phyloP scores from a whole-genome alignment of 2,888 invertebrate genomes.

The Pseudococcus viburni region DNA sequence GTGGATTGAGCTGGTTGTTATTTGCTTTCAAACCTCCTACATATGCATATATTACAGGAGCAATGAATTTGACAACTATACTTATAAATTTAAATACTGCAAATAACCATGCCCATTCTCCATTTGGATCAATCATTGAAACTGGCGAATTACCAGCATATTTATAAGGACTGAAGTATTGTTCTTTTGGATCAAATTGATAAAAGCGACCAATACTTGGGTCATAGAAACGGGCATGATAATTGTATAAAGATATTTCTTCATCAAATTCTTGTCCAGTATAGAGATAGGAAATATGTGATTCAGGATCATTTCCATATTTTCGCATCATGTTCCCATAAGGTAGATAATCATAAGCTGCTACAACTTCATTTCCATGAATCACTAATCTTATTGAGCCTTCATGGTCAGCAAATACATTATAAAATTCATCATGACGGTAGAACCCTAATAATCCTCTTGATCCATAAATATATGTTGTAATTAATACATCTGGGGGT shows the following conservation, averaged over 20 bases:
- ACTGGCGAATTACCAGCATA: not conserved
- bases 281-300: not conserved
- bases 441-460: not conserved
- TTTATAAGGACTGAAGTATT: not conserved
- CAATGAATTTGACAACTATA: no score
- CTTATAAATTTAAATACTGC: no score
- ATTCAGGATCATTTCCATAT: not conserved
- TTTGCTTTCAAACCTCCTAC: no score
- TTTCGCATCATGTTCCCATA: not conserved
- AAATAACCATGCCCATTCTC: not conserved
- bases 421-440: not conserved
- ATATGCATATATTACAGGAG: no score
- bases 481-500: not conserved
- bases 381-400: not conserved
- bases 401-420: not conserved
- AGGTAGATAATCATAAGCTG: constrained; percentile 9
- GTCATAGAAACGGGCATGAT: not conserved
- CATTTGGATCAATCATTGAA: not conserved
- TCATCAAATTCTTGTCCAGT: not conserved
- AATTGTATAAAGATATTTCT: not conserved
- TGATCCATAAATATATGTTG: not conserved
- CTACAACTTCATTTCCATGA: not conserved
- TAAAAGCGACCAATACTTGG: not conserved
- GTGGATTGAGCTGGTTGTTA: no score
- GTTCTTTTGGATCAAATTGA: constrained; percentile 7